These are phyloP conservation scores for Latrodectus hesperus DNA, from an alignment of 2,888 invertebrate genomes.

Conservation along the genomic window DNA sequence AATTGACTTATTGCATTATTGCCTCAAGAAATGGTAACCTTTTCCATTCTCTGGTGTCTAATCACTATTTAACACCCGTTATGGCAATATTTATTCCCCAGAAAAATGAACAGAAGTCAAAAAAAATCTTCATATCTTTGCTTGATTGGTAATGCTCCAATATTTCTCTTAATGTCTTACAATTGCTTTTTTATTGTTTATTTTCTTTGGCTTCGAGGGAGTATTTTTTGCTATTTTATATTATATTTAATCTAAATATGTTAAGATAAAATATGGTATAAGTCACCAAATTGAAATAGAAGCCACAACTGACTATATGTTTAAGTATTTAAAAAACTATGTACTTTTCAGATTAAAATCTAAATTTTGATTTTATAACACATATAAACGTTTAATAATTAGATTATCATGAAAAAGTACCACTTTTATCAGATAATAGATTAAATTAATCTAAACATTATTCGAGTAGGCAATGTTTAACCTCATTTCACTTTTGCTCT, in stretches of 20 bases:
- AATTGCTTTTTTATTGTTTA: slow-evolving; percentile 60
- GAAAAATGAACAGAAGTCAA: slow-evolving; percentile 28
- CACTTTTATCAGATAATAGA: background rate
- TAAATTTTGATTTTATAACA: background rate
- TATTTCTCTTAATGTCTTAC: slow-evolving; percentile 39
- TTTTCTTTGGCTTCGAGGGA: background rate
- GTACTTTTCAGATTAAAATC: background rate
- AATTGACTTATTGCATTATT: slow-evolving; percentile 17
- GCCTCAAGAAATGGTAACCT: background rate
- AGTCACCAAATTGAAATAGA: background rate
- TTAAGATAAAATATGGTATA: background rate
- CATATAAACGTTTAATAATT: background rate
- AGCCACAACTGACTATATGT: background rate
- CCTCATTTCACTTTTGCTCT: slow-evolving; percentile 9
- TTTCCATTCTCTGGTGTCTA: background rate
- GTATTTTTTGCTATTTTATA: background rate
- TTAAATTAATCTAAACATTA: too few species aligned
- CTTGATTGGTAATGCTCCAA: slow-evolving; percentile 46
- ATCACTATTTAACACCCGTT: slow-evolving; percentile 43
- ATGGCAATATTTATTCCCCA: slow-evolving; percentile 28
- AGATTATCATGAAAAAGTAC: background rate
- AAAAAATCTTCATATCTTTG: slow-evolving; percentile 6
- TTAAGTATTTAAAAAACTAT: background rate
- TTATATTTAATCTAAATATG: background rate
- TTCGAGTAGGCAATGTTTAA: background rate